phyloP scores from a whole-genome alignment of 2,113 vertebrate genomes.

The Anseranas semipalmata region DNA sequence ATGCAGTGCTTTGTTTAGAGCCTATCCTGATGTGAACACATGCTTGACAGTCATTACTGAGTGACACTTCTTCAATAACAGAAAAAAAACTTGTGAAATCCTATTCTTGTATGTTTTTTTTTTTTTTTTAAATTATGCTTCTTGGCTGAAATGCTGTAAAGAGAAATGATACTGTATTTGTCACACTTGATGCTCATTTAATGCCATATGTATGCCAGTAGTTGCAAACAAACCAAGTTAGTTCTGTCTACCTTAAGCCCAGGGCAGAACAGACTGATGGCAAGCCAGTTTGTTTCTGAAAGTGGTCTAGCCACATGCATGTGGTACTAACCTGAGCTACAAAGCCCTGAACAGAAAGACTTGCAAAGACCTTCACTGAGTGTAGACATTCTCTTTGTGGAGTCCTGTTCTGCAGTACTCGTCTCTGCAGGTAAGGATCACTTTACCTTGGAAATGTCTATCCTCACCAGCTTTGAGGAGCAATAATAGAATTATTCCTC shows the following conservation, averaged over 20 bases:
- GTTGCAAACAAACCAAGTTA: not conserved
- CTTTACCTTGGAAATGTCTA: not conserved
- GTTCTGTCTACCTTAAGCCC: not conserved
- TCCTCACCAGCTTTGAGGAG: not conserved
- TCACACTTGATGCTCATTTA: not conserved
- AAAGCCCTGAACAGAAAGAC: not conserved
- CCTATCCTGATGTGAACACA: not conserved
- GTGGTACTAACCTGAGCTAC: not conserved
- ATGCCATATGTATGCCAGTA: not conserved
- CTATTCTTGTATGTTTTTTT: not conserved
- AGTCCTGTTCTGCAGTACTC: not conserved
- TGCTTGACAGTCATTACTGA: not conserved
- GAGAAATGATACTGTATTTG: not conserved
- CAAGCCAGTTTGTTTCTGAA: not conserved
- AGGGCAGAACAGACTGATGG: not conserved
- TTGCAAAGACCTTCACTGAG: not conserved
- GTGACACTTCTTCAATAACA: not conserved
- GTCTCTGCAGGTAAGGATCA: not conserved
- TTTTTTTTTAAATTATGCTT: not conserved
- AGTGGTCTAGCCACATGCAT: not conserved
- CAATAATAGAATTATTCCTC: not conserved
- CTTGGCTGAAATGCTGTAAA: not conserved
- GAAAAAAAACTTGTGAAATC: not conserved
- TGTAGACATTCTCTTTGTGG: rapidly evolving
- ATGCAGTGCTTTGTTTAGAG: not conserved